These are phyloP conservation scores for Chaetogeoica ovagalla DNA, from an alignment of 2,888 invertebrate species.

Conservation along the genomic window DNA sequence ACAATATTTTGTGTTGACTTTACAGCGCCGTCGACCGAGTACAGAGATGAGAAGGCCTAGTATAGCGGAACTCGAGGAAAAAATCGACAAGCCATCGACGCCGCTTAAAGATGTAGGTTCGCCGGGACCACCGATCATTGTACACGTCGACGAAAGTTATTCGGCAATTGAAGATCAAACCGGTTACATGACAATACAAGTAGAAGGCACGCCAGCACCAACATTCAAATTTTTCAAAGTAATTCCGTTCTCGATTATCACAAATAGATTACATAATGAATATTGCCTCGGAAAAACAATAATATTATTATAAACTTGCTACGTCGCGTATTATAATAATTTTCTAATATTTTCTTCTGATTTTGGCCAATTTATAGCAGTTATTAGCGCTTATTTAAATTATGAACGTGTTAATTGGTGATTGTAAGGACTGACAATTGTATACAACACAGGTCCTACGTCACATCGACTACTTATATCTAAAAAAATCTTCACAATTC, in stretches of 20 bases:
- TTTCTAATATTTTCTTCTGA: too few relatives aligned
- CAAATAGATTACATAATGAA: too few relatives aligned
- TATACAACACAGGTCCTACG: too few relatives aligned
- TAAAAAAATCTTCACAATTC: too few relatives aligned
- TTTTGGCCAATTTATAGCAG: too few relatives aligned
- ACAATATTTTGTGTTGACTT: neutral
- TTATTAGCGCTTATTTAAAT: too few relatives aligned
- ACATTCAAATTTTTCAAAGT: slow-evolving; percentile 92
- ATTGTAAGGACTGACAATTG: too few relatives aligned
- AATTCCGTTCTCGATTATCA: slow-evolving; percentile 22
- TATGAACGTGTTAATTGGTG: too few relatives aligned
- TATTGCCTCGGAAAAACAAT: too few relatives aligned
- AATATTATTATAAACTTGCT: too few relatives aligned
- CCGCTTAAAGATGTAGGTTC: slow-evolving; percentile 80
- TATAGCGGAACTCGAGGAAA: slow-evolving; percentile 85
- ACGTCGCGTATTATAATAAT: too few relatives aligned
- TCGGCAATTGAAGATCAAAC: slow-evolving; percentile 95
- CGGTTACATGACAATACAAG: slow-evolving; percentile 88
- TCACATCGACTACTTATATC: too few relatives aligned
- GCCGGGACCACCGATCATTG: slow-evolving; percentile 84
- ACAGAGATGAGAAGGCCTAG: slow-evolving; percentile 88
- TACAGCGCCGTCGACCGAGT: slow-evolving; percentile 80
- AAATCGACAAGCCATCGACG: slow-evolving; percentile 87
- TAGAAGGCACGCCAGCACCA: slow-evolving; percentile 93
- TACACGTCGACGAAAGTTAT: slow-evolving; percentile 92